Base-by-base conservation (phyloP, 64 coral and sea anemone species). In the Exaiptasia diaphana region DNA sequence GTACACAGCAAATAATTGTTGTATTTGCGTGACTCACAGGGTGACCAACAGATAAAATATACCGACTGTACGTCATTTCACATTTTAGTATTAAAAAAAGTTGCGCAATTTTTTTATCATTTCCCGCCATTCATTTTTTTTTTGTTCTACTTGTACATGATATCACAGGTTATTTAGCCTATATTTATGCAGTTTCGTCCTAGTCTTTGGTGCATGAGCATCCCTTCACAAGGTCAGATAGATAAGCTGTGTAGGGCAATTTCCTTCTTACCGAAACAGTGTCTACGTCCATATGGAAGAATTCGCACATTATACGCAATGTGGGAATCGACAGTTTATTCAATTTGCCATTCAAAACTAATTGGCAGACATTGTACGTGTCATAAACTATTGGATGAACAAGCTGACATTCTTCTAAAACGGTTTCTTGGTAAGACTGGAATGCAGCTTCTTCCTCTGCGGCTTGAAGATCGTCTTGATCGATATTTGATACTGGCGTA, bases 311-410 rank as follows among this genome's bases (percentile, higher is more conserved):
- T 27, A 18, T 0, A 5, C 42, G 38, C 18, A 72, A 41, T 26
- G 28, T 38, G 11, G 68, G 68, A n/a, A 72, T 24, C 27, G 68
- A n/a, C 5, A 72, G 68, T 24, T 72, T 72, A 2, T 11, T 30
- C 1, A 77, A 35, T n/a, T 39, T 77, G 12, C 31, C 74, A 37
- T 30, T 2, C 37, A 36, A 32, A 8, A 53, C 25, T 17, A 77
- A 30, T 20, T 50, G 36, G 30, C 74, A 77, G 20, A 77, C 1
- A 22, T 77, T 77, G 12, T 35, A 13, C 4, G 0, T 21, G 23
- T 77, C 74, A 38, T 7, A 59, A 29, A 55, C 37, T 6, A 77
- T 4, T 12, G 74, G 74, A 77, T 77, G 74, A 2, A 9, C 38
- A 6, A 38, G 35, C 29, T 77, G 74, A 4, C 31, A 35, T 57